Base-by-base conservation (phyloP, 1,140 invertebrate species). In the Rhyacophila brunnea region DNA sequence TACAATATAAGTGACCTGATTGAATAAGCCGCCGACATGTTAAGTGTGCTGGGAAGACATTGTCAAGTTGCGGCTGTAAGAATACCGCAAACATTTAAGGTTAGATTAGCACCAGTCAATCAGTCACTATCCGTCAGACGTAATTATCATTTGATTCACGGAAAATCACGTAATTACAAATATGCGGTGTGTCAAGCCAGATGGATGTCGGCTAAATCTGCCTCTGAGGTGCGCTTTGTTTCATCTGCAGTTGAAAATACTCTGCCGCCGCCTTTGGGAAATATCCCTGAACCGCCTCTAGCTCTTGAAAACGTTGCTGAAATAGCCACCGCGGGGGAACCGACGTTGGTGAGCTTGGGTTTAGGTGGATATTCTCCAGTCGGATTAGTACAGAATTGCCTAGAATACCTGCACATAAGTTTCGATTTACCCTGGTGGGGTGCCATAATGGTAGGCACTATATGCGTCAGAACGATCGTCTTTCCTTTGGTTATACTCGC, bases 371-470 rank as follows among this genome's bases (percentile, higher is more conserved):
- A 82, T 79, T 76, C 73, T 14, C 95, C 94, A 1, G 71, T 87
- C 9, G 94, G 95, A 2, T 68, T 93, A 0, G 73, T 94, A 1
- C 91, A 97, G 70, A 80, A 86, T 42, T 80, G 77, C 58, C 75
- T 98, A 65, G 94, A 98, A 74, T 87, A 77, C 65, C 38, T 97
- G 7, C 95, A 98, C 72, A 81, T 91, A 35, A 71, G 72, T 1
- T 71, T 80, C 11, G 87, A 86, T 66, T 44, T 97, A 11, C 95
- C 95, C 1, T 98, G 95, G 95, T 97, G 94, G 92, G 83, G 72
- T 15, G 72, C 89, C 10, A 97, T 98, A 68, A 75, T 85, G 4
- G 70, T 88, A 50, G 92, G 85, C n/a, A 96, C 94, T 3, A 13
- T 90, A 1, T 69, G 84, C 51, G 78, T 95, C 1, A 83, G 93